Percentiles rank a stretch among this genome's conserved stretches.
Conservation (phyloP, 2,113 vertebrate genomes). For the Ceratotherium simum region DNA sequence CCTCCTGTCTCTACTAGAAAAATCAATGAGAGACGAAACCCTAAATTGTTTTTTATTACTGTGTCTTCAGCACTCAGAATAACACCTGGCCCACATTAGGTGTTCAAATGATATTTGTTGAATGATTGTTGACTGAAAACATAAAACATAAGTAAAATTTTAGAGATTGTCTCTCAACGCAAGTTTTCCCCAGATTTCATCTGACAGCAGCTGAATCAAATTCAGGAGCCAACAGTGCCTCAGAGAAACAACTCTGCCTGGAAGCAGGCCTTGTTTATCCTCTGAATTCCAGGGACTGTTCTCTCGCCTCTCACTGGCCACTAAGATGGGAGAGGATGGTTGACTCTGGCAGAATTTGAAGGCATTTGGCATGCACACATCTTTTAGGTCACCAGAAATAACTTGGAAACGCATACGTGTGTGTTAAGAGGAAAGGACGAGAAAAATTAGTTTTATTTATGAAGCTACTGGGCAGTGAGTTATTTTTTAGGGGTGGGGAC, state of each 20-base stretch:
- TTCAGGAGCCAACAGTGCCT: slow-evolving; percentile 32
- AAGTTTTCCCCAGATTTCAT: slow-evolving; percentile 36
- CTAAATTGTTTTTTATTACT: background rate
- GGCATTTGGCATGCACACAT: slow-evolving; percentile 30
- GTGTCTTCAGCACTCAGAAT: background rate
- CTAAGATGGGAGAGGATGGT: background rate
- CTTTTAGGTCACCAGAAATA: slow-evolving; percentile 73
- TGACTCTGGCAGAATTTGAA: slow-evolving; percentile 60
- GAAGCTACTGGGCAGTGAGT: slow-evolving; percentile 23
- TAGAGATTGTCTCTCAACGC: background rate
- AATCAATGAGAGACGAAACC: background rate
- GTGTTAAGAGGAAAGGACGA: background rate
- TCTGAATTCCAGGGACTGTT: slow-evolving; percentile 48
- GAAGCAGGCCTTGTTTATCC: slow-evolving; percentile 57
- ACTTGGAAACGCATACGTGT: slow-evolving; percentile 40
- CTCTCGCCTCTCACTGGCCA: slow-evolving; percentile 32
- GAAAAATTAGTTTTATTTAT: slow-evolving; percentile 56
- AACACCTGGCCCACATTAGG: background rate
- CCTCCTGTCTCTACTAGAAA: background rate
- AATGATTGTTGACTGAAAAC: background rate
- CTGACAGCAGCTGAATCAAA: slow-evolving; percentile 36
- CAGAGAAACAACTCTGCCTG: slow-evolving; percentile 37
- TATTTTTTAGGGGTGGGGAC: slow-evolving; percentile 15
- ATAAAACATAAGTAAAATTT: background rate
- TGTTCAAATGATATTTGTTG: background rate